phyloP scores from a whole-genome alignment of 2,113 vertebrate genomes.

The Paedocypris sp. region DNA sequence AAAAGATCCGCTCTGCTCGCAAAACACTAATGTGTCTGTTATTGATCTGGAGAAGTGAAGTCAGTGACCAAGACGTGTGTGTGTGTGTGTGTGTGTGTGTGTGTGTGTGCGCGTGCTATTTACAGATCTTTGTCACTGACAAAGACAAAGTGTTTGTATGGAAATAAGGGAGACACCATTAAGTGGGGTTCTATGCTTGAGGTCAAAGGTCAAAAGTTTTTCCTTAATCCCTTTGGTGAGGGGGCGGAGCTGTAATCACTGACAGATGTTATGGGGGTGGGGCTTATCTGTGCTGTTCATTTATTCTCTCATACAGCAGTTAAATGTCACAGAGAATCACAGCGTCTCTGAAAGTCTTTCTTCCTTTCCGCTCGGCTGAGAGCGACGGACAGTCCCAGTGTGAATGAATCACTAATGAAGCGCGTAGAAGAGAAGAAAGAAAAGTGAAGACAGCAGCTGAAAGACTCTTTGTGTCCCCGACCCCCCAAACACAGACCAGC shows the following conservation, averaged over 20 bases:
- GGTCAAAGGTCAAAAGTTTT: slow-evolving; percentile 27
- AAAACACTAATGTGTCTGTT: slow-evolving; percentile 53
- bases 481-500: slow-evolving; percentile 7
- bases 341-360: no score
- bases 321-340: not conserved
- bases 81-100: no score
- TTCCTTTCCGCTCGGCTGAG: no score
- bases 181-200: slow-evolving; percentile 8
- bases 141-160: not conserved
- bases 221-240: not conserved
- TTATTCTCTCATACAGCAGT: no score
- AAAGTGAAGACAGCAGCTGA: slow-evolving; percentile 30
- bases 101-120: no score
- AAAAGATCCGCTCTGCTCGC: slow-evolving; percentile 3
- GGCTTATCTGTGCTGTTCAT: not conserved
- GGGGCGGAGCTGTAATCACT: slow-evolving; percentile 24
- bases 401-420: slow-evolving; percentile 13
- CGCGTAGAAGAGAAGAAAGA: slow-evolving; percentile 18
- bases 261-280: slow-evolving; percentile 25
- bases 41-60: slow-evolving; percentile 38
- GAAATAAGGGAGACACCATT: slow-evolving; percentile 12
- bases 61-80: slow-evolving; percentile 19
- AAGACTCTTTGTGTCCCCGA: slow-evolving; percentile 14
- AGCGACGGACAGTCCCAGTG: no score
- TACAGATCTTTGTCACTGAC: no score